Base-by-base conservation (phyloP, 2,113 vertebrate species). In the Scophthalmus maximus region DNA sequence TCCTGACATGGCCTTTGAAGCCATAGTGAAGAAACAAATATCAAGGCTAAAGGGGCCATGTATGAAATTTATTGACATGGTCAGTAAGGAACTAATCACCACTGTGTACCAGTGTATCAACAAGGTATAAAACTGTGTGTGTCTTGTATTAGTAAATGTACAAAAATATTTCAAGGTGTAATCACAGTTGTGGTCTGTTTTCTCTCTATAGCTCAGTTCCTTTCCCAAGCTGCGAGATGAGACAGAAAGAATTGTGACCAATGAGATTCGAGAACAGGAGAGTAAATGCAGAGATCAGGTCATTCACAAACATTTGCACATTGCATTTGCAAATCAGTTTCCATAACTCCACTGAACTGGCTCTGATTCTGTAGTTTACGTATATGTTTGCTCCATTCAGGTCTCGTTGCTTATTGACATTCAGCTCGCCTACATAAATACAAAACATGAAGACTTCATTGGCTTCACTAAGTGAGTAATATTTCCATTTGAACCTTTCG, bases 361-460 rank as follows among this genome's bases (percentile, higher is more conserved):
- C n/a, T n/a, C n/a, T n/a, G n/a, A n/a, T n/a, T 57, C 36, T 68
- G 3, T 22, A 46, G 6, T 62, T 52, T 29, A 62, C 27, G 9
- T 32, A 3, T 32, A 12, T 78, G 8, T 8, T 26, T n/a, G n/a
- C n/a, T 12, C 63, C 55, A 67, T 73, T 60, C 9, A 98, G 97
- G 95, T 97, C 38, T 85, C 95, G 74, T 81, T 98, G 23, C 83
- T 96, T 79, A 96, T 98, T 81, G 95, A 98, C 78, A 95, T 97
- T 65, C 97, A 98, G 79, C 93, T 97, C 20, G 95, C 97, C 70
- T 98, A 98, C 75, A 97, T 98, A 79, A 98, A 98, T 68, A 98
- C 97, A 64, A 98, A 97, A 85, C 96, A 98, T 0, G 96, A 98
- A 87, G 97, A 98, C 80, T 98, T 98, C 87, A 95, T 97, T 65